Evolutionary conservation across 2,888 invertebrate species (phyloP).

Genomic region (Pterostichus niger): DNA sequence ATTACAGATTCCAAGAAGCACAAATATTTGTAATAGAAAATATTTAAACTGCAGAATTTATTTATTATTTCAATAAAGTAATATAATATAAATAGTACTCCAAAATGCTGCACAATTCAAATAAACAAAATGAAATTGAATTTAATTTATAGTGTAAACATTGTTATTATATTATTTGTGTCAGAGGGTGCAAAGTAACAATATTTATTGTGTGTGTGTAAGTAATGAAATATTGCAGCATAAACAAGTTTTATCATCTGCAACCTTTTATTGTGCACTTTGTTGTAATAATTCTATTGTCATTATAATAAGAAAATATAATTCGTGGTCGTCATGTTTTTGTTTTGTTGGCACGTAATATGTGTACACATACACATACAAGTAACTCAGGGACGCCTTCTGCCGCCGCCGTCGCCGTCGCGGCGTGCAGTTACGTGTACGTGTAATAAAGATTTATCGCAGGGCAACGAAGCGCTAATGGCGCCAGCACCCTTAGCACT

Average conservation of each 20-base stretch:
- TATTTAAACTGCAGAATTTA: slow-evolving; percentile 10
- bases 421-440: background rate
- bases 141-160: background rate
- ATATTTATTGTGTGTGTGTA: too few relatives aligned
- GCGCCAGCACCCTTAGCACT: background rate
- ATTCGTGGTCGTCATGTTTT: too few relatives aligned
- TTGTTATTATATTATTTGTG: too few relatives aligned
- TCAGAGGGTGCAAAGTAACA: too few relatives aligned
- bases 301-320: slow-evolving; percentile 7
- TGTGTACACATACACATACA: too few relatives aligned
- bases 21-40: slow-evolving; percentile 23
- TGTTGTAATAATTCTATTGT: slow-evolving; percentile 1
- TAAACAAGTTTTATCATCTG: background rate
- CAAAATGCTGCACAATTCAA: background rate
- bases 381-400: too few relatives aligned
- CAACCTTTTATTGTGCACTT: slow-evolving; percentile 5
- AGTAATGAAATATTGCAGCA: background rate
- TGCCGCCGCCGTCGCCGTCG: background rate
- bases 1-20: slow-evolving; percentile 17
- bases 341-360: too few relatives aligned
- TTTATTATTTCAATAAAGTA: slow-evolving; percentile 27
- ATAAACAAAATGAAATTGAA: slow-evolving; percentile 7
- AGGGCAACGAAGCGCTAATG: background rate
- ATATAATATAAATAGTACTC: slow-evolving; percentile 27
- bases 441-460: slow-evolving; percentile 37